Percentiles rank a stretch among this genome's conserved stretches.
These are phyloP conservation scores for Leptothorax acervorum DNA, from an alignment of 2,888 invertebrate genomes.

Conservation along the genomic window DNA sequence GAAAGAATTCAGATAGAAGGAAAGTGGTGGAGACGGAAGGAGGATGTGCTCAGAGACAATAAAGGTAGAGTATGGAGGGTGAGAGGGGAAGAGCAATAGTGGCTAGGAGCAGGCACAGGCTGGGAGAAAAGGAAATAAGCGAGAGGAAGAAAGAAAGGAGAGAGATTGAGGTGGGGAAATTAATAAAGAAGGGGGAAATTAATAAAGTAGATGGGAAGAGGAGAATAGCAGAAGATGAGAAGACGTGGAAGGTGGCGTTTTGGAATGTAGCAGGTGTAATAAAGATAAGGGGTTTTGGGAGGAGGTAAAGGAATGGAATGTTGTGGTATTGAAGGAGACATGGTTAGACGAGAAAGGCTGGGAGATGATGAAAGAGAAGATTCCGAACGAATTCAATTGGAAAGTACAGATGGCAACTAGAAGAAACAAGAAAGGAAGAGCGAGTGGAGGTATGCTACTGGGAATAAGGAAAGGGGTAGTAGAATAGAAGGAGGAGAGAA, in stretches of 20 bases:
- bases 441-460: background rate
- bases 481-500: background rate
- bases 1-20: no score
- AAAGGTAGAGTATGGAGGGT: no score
- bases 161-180: background rate
- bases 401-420: background rate
- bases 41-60: no score
- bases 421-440: conserved; percentile 5
- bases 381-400: background rate
- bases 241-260: background rate
- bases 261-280: no score
- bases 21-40: no score
- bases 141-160: no score
- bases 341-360: background rate
- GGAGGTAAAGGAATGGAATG: background rate
- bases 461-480: background rate
- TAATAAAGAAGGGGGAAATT: background rate
- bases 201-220: no score
- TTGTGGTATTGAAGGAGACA: conserved; percentile 2
- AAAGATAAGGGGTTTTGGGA: background rate
- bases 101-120: no score
- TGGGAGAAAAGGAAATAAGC: no score
- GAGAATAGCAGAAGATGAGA: background rate
- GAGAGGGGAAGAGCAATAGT: no score
- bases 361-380: background rate